Evolutionary conservation across 1,140 invertebrate species (phyloP).

Genomic region (Cylas formicarius): DNA sequence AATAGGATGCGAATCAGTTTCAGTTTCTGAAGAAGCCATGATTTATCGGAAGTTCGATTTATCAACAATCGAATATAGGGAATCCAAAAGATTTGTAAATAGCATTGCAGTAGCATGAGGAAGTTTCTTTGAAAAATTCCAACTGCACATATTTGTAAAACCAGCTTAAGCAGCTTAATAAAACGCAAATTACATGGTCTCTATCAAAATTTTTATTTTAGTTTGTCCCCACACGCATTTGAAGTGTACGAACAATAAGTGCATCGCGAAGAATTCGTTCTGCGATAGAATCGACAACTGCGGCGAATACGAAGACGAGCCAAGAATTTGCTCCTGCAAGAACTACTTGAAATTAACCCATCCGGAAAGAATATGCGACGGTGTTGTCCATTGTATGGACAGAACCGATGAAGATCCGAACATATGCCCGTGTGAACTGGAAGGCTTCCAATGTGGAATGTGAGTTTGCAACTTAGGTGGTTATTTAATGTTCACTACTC

Average conservation of each 20-base stretch:
- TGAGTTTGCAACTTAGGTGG: conserved; percentile 29
- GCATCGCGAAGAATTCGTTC: conserved; percentile 59
- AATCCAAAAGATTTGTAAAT: too few relatives aligned
- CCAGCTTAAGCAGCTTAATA: too few relatives aligned
- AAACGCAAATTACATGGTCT: too few relatives aligned
- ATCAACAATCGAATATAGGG: too few relatives aligned
- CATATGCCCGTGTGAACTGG: conserved; percentile 53
- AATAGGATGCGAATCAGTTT: too few relatives aligned
- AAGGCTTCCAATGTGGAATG: conserved; percentile 47
- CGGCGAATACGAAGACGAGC: conserved; percentile 64
- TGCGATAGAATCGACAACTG: conserved; percentile 63
- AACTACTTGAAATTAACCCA: conserved; percentile 58
- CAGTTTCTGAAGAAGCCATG: too few relatives aligned
- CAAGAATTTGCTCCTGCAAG: conserved; percentile 55
- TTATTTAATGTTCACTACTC: too few relatives aligned
- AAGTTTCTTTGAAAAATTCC: too few relatives aligned
- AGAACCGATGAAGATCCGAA: conserved; percentile 66
- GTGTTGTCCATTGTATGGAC: conserved; percentile 69
- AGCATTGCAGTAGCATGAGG: too few relatives aligned
- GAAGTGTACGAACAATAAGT: conserved; percentile 58
- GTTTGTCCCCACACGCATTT: conserved; percentile 53
- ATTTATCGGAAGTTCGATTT: too few relatives aligned
- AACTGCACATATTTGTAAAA: too few relatives aligned
- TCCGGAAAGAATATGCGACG: conserved; percentile 66
- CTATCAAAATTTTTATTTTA: conserved; percentile 41